A percentile compares a stretch with the other conserved stretches of the same genome.
Evolutionary conservation across 35 echinoderm and acorn worm species (phyloP).

Genomic region (Patiria miniata): DNA sequence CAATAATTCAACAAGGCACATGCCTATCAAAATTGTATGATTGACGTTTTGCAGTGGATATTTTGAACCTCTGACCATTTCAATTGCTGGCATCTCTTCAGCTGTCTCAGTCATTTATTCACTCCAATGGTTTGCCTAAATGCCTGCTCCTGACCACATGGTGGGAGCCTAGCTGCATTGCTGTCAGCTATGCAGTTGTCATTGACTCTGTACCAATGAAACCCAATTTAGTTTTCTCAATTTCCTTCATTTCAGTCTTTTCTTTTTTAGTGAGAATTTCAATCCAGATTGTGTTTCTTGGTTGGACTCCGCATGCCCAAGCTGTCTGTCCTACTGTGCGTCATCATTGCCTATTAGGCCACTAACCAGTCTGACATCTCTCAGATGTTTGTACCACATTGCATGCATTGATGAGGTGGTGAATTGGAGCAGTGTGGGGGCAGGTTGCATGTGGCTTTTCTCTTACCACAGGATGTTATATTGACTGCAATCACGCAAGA

Average conservation of each 20-base stretch:
- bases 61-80: background rate
- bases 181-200: background rate
- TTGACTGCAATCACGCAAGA: conserved; percentile 2
- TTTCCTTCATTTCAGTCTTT: background rate
- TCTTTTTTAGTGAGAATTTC: background rate
- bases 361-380: background rate
- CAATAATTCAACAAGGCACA: no score
- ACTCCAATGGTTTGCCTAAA: background rate
- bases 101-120: background rate
- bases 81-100: background rate
- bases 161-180: background rate
- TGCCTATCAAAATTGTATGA: background rate
- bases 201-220: background rate
- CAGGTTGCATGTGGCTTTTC: background rate
- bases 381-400: background rate
- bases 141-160: background rate
- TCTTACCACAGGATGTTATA: conserved; percentile 8
- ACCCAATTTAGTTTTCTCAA: conserved; percentile 3
- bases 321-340: conserved; percentile 12
- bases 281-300: background rate
- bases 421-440: background rate
- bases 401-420: background rate
- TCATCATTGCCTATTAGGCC: conserved; percentile 14
- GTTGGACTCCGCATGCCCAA: background rate
- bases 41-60: conserved; percentile 3